A percentile compares a stretch with the other conserved stretches of the same genome.
Evolutionary conservation across 1,140 invertebrate genomes (phyloP).

Genomic region (Drosophila bifasciata): DNA sequence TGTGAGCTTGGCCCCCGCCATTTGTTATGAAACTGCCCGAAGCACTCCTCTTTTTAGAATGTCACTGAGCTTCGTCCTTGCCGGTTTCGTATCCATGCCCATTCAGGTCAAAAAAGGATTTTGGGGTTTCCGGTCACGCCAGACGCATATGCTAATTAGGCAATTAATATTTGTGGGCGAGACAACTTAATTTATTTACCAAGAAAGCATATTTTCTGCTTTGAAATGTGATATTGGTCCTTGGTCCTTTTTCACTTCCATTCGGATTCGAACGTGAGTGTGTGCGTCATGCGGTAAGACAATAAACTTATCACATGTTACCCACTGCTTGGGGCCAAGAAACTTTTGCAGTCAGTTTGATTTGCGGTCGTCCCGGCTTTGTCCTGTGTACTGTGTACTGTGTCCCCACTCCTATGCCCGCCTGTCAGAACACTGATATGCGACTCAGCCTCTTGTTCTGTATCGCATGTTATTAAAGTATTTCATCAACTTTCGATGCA

Average conservation of each 20-base stretch:
- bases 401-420: slow-evolving; percentile 14
- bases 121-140: slow-evolving; percentile 52
- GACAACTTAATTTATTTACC: slow-evolving; percentile 81
- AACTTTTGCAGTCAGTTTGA: slow-evolving; percentile 76
- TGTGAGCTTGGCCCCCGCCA: slow-evolving; percentile 30
- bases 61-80: slow-evolving; percentile 27
- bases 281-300: slow-evolving; percentile 68
- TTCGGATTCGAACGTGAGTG: slow-evolving; percentile 10
- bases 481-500: slow-evolving; percentile 61
- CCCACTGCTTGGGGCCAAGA: slow-evolving; percentile 49
- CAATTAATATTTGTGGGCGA: slow-evolving; percentile 82
- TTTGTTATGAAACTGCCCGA: background rate
- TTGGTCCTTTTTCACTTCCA: slow-evolving; percentile 48
- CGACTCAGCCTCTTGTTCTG: slow-evolving; percentile 37
- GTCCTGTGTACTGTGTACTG: slow-evolving; percentile 24
- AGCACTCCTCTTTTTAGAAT: slow-evolving; percentile 28
- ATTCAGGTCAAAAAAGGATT: slow-evolving; percentile 27
- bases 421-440: slow-evolving; percentile 75
- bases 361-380: slow-evolving; percentile 63
- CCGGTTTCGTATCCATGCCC: slow-evolving; percentile 4
- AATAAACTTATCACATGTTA: slow-evolving; percentile 83
- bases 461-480: slow-evolving; percentile 47
- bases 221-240: slow-evolving; percentile 70
- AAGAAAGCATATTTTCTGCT: slow-evolving; percentile 64
- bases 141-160: slow-evolving; percentile 79